These are phyloP conservation scores for Macropus fuliginosus DNA, from an alignment of 2,797 vertebrate species.

Conservation along the genomic window DNA sequence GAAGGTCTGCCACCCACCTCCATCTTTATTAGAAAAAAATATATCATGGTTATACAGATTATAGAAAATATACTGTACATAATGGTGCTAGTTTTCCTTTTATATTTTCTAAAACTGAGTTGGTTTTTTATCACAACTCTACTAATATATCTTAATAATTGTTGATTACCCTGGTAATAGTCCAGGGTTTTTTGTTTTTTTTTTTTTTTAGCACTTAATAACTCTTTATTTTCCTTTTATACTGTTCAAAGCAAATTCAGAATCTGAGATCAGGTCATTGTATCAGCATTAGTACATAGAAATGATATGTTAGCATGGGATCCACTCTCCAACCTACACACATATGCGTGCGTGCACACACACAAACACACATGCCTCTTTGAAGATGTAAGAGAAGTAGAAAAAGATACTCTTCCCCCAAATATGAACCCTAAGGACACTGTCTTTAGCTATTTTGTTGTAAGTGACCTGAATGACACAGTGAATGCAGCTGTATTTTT, in stretches of 20 bases:
- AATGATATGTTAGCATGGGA: not conserved
- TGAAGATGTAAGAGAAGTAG: not conserved
- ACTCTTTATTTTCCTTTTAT: not conserved
- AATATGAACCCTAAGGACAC: not conserved
- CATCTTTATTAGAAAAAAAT: not conserved
- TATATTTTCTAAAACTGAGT: not conserved
- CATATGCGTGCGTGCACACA: fast-evolving
- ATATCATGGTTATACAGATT: not conserved
- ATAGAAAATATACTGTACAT: not conserved
- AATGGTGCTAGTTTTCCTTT: not conserved
- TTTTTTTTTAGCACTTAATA: not conserved
- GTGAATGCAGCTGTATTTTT: not conserved
- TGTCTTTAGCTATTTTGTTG: not conserved
- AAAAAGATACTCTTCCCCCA: not conserved
- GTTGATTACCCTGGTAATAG: not conserved
- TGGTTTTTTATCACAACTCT: not conserved
- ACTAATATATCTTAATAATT: not conserved
- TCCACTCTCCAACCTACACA: not conserved
- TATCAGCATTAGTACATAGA: not conserved
- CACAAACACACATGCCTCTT: not conserved
- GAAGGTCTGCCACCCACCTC: not conserved
- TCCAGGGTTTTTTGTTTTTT: not conserved
- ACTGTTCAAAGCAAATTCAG: not conserved
- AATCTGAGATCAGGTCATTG: not conserved
- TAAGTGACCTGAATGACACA: not conserved